Evolutionary conservation across 2,888 invertebrate genomes (phyloP), one percentile per base, ranked within the genome.

Genomic region (Coecobrya sp.): DNA sequence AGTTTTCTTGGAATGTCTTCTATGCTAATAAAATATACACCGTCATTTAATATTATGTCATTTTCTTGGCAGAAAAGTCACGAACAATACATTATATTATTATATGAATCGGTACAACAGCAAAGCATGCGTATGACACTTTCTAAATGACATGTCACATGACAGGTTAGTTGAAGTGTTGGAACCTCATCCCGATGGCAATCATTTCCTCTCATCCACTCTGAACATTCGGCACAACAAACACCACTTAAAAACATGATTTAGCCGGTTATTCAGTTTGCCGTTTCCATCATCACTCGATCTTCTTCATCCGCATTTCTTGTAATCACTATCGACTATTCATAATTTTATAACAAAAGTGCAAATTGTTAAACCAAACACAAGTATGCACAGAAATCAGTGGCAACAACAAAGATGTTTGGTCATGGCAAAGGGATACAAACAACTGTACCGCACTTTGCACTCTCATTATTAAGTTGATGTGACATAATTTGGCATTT

Each of bases 161-260:
- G 88, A 79, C 88, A 73, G 30, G 55, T 65, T 81, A 45, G 55
- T 81, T 84, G 89, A 89, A 52, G 82, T 89, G 84, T 59, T 42
- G 16, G 68, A 65, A 25, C 36, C 59, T 89, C 84, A 73, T 84
- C 25, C 49, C 22, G 45, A 55, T 59, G 84, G 19, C 59, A 59
- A 59, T 82, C 70, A 73, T 84, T 89, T 73, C 82, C 70, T 84
- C 73, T 70, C 84, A 73, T 36, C 68, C 55, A 55, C n/a, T 55
- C 19, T 55, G 4, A 55, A 55, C 0, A n/a, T 19, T 3, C 19
- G 4, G n/a, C n/a, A n/a, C 5, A n/a, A 19, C 52, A 19, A n/a
- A 55, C 5, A 16, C 5, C 19, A 49, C 49, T 10, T 10, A 36
- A 36, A 36, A 36, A 36, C 2, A 36, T 36, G 36, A 36, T 36